Evolutionary conservation across 1,140 invertebrate species (phyloP).

Genomic region (Drosophila yakuba): DNA sequence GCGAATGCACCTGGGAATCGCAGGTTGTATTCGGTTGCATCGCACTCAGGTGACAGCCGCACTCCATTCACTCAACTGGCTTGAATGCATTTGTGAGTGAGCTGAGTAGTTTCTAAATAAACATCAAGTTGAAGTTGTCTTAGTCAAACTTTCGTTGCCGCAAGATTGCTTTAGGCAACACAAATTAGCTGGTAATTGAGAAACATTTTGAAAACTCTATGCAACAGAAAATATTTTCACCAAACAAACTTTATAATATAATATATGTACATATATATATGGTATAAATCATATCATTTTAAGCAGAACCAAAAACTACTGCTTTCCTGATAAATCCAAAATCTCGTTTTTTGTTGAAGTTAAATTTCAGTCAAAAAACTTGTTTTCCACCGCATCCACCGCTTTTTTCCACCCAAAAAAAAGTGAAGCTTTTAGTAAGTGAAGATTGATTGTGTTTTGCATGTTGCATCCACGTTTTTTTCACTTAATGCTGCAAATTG

Average conservation of each 20-base stretch:
- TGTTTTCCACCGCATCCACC: too few species aligned
- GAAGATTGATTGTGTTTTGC: neutral
- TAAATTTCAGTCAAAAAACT: too few species aligned
- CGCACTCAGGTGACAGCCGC: neutral
- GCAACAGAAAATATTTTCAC: too few species aligned
- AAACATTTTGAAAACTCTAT: neutral
- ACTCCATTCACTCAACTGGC: conserved; percentile 2
- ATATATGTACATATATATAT: too few species aligned
- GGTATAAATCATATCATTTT: too few species aligned
- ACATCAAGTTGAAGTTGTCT: neutral
- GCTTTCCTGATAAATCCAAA: too few species aligned
- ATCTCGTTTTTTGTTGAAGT: too few species aligned
- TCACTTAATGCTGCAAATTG: neutral
- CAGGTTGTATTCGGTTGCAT: conserved; percentile 27
- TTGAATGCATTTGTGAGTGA: conserved; percentile 1
- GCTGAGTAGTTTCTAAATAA: neutral
- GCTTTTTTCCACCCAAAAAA: neutral
- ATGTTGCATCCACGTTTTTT: neutral
- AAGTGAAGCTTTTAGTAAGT: neutral
- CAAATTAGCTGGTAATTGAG: neutral
- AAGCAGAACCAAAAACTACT: too few species aligned
- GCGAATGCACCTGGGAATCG: conserved; percentile 27
- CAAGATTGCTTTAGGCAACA: neutral
- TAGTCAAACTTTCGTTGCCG: neutral
- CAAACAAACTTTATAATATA: too few species aligned